Conservation (phyloP, 1,140 invertebrate species). For the Pentalonia nigronervosa region DNA sequence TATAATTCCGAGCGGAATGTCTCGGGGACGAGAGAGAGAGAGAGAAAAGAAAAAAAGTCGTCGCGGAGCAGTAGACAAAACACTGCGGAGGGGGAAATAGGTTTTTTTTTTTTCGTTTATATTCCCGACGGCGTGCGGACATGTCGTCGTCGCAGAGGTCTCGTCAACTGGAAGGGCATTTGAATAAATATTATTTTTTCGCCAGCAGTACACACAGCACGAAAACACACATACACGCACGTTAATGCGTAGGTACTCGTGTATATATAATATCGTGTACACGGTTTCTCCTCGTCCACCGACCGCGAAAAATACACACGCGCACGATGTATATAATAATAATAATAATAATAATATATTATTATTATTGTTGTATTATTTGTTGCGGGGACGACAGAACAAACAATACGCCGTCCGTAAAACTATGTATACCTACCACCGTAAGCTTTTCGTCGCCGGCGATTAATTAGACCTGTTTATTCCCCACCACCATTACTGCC, state of each 20-base stretch:
- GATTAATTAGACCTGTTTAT: constrained; percentile 17
- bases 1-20: constrained; percentile 6
- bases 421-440: neutral
- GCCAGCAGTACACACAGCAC: neutral
- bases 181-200: constrained; percentile 34
- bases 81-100: neutral
- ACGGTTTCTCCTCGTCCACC: neutral
- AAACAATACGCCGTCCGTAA: neutral
- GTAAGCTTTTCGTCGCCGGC: neutral
- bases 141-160: neutral
- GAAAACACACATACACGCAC: too few relatives aligned
- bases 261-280: neutral
- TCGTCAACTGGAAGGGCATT: constrained; percentile 38
- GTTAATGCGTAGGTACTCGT: neutral
- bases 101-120: constrained; percentile 25
- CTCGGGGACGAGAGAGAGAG: constrained; percentile 1
- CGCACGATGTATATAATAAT: accelerated
- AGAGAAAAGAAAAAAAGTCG: too few relatives aligned
- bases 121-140: neutral
- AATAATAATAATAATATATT: neutral
- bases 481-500: neutral
- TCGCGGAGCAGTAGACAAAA: constrained; percentile 11
- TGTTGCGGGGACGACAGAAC: neutral
- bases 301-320: neutral
- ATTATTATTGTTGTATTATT: neutral